Percentiles rank a stretch among this genome's conserved stretches.
These are phyloP conservation scores for Brachionus rubens DNA, from an alignment of 1,140 invertebrate genomes.

Conservation along the genomic window DNA sequence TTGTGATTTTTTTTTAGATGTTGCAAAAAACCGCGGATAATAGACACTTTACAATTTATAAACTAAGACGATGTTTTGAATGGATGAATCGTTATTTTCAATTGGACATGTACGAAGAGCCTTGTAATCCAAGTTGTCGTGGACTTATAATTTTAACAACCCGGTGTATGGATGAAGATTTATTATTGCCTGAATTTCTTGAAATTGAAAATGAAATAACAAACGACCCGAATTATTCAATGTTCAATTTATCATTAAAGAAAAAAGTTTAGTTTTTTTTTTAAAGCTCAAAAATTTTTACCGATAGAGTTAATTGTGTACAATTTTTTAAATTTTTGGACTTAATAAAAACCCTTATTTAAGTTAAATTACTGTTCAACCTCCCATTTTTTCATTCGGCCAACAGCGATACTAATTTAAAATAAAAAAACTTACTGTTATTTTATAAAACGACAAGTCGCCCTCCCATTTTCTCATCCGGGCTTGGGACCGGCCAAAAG, in stretches of 20 bases:
- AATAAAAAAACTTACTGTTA: too few species aligned
- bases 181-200: conserved; percentile 13
- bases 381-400: too few species aligned
- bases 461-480: too few species aligned
- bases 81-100: conserved; percentile 32
- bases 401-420: too few species aligned
- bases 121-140: conserved; percentile 13
- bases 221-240: conserved; percentile 21
- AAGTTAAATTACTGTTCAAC: too few species aligned
- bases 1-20: not conserved
- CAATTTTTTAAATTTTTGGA: too few species aligned
- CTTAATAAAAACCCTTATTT: too few species aligned
- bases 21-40: not conserved
- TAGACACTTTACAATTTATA: conserved; percentile 23
- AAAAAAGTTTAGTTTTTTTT: conserved; percentile 22
- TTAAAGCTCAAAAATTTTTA: not conserved
- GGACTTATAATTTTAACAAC: conserved; percentile 20
- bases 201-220: conserved; percentile 16
- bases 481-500: too few species aligned
- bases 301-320: not conserved
- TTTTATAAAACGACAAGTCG: too few species aligned
- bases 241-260: conserved; percentile 25
- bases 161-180: conserved; percentile 5
- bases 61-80: conserved; percentile 33
- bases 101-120: conserved; percentile 30